These are phyloP conservation scores for Heliocidaris tuberculata DNA, from an alignment of 35 echinoderm and acorn worm species.

Conservation along the genomic window DNA sequence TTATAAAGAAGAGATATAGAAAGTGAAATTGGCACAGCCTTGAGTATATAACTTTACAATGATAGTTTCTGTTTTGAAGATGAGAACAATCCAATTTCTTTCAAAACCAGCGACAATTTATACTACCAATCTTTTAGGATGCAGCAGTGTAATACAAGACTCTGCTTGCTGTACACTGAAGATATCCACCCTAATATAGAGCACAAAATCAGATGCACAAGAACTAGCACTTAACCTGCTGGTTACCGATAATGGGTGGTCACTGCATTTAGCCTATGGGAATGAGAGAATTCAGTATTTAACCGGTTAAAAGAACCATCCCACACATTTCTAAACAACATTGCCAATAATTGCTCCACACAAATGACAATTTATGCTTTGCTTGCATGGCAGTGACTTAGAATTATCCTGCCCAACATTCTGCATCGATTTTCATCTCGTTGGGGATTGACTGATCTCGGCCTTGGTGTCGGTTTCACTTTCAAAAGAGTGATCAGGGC, in stretches of 20 bases:
- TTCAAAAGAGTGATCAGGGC: neutral
- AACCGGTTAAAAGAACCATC: neutral
- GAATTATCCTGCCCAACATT: neutral
- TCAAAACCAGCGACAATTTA: too few relatives aligned
- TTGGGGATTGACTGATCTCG: neutral
- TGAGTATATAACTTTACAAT: too few relatives aligned
- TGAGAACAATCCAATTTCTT: too few relatives aligned
- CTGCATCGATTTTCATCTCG: neutral
- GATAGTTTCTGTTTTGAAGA: too few relatives aligned
- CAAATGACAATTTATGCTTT: slow-evolving; percentile 4
- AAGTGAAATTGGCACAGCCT: too few relatives aligned
- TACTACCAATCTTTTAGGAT: too few relatives aligned
- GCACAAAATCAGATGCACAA: neutral
- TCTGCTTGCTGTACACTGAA: neutral
- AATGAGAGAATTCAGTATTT: too few relatives aligned
- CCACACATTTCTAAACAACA: neutral
- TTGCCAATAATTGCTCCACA: neutral
- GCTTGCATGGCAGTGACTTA: neutral
- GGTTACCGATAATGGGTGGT: too few relatives aligned
- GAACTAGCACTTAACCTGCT: neutral
- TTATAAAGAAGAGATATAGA: too few relatives aligned
- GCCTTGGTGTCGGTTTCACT: neutral
- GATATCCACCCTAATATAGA: neutral
- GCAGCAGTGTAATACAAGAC: too few relatives aligned
- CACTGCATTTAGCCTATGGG: too few relatives aligned